Base-by-base conservation (phyloP, 2,797 vertebrate genomes). In the Salarias fasciatus region DNA sequence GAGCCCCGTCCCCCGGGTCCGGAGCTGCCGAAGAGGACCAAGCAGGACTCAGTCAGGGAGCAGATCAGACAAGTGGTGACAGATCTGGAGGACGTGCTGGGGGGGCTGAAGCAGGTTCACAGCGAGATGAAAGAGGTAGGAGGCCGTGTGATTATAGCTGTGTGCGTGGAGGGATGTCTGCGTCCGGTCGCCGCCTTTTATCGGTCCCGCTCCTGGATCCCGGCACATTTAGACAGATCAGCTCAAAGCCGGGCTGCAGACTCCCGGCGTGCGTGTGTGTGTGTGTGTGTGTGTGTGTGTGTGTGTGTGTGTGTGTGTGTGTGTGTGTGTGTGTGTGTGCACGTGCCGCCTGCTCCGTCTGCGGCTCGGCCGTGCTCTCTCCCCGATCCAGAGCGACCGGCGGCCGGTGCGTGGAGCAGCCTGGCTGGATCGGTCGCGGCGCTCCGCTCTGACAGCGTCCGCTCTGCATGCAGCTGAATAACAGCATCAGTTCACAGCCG, bases 61-160 rank as follows among this genome's bases (percentile, higher is more conserved):
- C 89, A 93, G 69, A 94, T 94, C 78, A 86, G 91, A 84, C 91
- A 90, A 83, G 93, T 94, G 83, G 93, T 94, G 71, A 89, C 80
- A 1, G 75, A 94, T 80, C 86, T 94, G 70, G 93, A 94, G 81
- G 90, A 87, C 47, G 94, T 94, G 68, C 80, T 94, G 75, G 92
- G 92, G 40, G 93, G 93, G 63, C 82, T 94, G 76, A 94, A 94
- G 86, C 91, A 93, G 86, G 93, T 94, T 79, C 93, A 94, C 40
- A 70, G 90, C 69, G 94, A 94, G 87, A 94, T 94, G 93, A 94
- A 92, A 89, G 93, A 94, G 93, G 94, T 94, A 88, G 83, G 92
- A 75, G 62, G 45, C 4, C n/a, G 12, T 72, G 56, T 41, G 54
- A 65, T 70, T 38, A 64, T 66, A 49, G 55, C 61, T 43, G 55